Evolutionary conservation across 2,113 vertebrate species (phyloP), one percentile per base, ranked within the genome.

Genomic region (Bombycilla garrulus): DNA sequence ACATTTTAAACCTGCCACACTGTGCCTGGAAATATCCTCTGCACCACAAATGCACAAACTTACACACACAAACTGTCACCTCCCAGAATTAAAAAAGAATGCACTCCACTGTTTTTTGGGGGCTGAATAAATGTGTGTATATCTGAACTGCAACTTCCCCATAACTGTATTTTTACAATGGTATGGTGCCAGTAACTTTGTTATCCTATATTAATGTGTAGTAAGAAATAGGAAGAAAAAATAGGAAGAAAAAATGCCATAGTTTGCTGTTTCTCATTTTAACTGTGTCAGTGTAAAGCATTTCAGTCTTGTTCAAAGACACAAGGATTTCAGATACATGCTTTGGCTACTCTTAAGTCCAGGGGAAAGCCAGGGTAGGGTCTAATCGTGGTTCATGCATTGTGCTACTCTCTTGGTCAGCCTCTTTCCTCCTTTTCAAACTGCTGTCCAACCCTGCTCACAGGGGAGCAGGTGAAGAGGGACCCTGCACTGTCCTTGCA

Each of bases 401-500:
- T 58, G 24, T 29, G 24, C 42, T 38, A 6, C 33, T 28, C 15
- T 36, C 28, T 48, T 1, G 0, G 28, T 11, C 54, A 77, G 23
- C 26, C 31, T 86, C 24, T 29, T 69, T 28, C 53, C 85, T 53
- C 11, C 15, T 8, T 72, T 71, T 89, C 66, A 40, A 35, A 31
- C 48, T 62, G 10, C 20, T 44, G 31, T 62, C 26, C 54, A 53
- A 36, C 54, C 15, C 11, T 24, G 29, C 42, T 57, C 2, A 0
- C 1, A 77, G 35, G 29, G 54, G 40, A 64, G 40, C 48, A 64
- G 33, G 5, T 29, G 19, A 62, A 74, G n/a, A 64, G 15, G 10
- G 31, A 60, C 42, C 35, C 54, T 0, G 0, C 23, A 15, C 4
- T 12, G 33, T 14, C 29, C 40, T 36, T 40, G 67, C 8, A 5